Evolutionary conservation across 2,113 vertebrate species (phyloP).

Genomic region (Serilophus lunatus): DNA sequence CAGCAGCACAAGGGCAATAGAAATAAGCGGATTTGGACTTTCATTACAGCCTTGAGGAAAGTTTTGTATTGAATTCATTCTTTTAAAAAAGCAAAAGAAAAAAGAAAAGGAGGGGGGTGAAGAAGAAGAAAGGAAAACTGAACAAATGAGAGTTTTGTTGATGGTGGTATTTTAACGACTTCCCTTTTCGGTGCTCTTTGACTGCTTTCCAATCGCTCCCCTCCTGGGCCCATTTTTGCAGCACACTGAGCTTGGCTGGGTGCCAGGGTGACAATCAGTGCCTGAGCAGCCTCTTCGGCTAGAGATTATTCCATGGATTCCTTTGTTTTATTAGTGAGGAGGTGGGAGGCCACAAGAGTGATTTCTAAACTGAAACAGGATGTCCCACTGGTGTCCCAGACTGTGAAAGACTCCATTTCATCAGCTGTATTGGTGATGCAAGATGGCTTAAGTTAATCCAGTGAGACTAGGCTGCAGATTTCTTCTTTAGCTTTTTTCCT

Average conservation of each 20-base stretch:
- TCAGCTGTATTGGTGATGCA: background rate
- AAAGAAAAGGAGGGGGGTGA: background rate
- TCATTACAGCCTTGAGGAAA: slow-evolving; percentile 12
- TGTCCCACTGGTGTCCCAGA: slow-evolving; percentile 78
- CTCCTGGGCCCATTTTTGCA: slow-evolving; percentile 39
- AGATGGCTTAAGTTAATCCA: slow-evolving; percentile 79
- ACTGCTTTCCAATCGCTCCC: slow-evolving; percentile 62
- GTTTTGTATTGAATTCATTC: slow-evolving; percentile 55
- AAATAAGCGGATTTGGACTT: slow-evolving; percentile 17
- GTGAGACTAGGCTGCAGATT: slow-evolving; percentile 55
- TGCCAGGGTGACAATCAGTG: slow-evolving; percentile 85
- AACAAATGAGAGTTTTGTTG: slow-evolving; percentile 50
- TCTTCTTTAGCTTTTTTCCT: slow-evolving; percentile 23
- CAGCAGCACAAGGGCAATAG: background rate
- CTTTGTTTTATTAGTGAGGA: slow-evolving; percentile 77
- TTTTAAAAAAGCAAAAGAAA: background rate
- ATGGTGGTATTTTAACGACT: slow-evolving; percentile 61
- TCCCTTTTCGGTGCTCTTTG: slow-evolving; percentile 72
- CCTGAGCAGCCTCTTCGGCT: slow-evolving; percentile 75
- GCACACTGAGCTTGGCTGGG: slow-evolving; percentile 69
- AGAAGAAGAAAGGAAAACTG: slow-evolving; percentile 25
- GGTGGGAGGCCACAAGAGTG: slow-evolving; percentile 51
- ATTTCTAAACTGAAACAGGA: slow-evolving; percentile 84
- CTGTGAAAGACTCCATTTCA: slow-evolving; percentile 61
- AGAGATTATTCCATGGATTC: slow-evolving; percentile 74